These are phyloP conservation scores for Colaptes auratus DNA, from an alignment of 2,113 vertebrate genomes.

Conservation along the genomic window DNA sequence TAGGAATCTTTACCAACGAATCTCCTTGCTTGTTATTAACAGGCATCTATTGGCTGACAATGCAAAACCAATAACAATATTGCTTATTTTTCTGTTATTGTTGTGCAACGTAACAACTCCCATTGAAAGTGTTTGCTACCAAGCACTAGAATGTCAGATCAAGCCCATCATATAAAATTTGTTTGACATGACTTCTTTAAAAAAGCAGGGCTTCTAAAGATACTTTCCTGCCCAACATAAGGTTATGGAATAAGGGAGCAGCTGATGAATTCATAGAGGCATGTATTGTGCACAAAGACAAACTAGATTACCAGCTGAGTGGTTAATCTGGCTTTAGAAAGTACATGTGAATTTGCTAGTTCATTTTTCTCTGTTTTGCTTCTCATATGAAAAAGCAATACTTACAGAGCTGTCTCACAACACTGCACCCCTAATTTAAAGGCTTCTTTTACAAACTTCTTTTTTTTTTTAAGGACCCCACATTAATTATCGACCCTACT, in stretches of 20 bases:
- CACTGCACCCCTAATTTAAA: neutral
- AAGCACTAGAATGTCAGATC: neutral
- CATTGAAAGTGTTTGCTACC: neutral
- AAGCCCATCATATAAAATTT: neutral
- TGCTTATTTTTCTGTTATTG: neutral
- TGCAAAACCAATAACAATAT: neutral
- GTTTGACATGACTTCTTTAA: neutral
- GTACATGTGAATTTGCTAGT: neutral
- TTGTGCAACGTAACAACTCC: neutral
- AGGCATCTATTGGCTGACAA: neutral
- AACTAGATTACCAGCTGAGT: neutral
- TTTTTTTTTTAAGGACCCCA: neutral
- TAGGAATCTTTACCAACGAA: neutral
- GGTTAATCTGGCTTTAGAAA: neutral
- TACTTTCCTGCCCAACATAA: neutral
- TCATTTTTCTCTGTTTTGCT: neutral
- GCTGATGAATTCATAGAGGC: neutral
- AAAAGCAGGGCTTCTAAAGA: neutral
- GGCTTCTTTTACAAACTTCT: neutral
- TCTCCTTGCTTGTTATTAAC: neutral
- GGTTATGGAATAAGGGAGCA: neutral
- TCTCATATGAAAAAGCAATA: neutral
- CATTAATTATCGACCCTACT: neutral
- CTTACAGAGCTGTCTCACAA: neutral
- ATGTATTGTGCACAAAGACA: neutral